Evolutionary conservation across 2,888 invertebrate species (phyloP), one percentile per base, ranked within the genome.

Genomic region (Gari tellinella): DNA sequence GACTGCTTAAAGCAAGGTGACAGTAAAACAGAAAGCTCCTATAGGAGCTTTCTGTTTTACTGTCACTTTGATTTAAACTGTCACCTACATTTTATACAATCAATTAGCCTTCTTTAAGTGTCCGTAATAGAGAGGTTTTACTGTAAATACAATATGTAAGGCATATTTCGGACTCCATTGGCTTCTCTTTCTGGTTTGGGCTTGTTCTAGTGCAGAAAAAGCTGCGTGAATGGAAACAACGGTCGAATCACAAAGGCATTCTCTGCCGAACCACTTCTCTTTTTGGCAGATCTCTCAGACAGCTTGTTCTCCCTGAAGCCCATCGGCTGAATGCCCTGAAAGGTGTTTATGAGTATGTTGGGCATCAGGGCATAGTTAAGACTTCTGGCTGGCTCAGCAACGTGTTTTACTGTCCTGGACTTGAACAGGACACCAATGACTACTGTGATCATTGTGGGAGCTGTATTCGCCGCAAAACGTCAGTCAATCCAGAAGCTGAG

Each of bases 321-420:
- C 21, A 58, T 8, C 7, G 58, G 23, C 15, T 12, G 1, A 60
- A 66, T 19, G 25, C 60, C 8, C 60, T 66, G n/a, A 2, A 25
- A 5, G 58, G 53, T 7, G 25, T 66, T 14, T 53, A 66, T 40
- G 45, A 46, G 38, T 60, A 67, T n/a, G 46, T 60, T 1, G 67
- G 67, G 10, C 67, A 67, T 23, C 60, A 60, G 38, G 67, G 60
- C 40, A 15, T 52, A n/a, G 61, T 53, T 23, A 19, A 61, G 15
- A 67, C 67, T 2, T 38, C 37, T 5, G 43, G 38, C 15, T 23
- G 53, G 1, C 48, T 61, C 10, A 66, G 46, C n/a, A 21, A 49
- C 21, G 25, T 49, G 21, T 65, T 65, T 21, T 65, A 41, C 17
- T 57, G 65, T 56, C 48, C 65, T 41, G 57, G 57, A 10, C 41